Base-by-base conservation (phyloP, 2,888 invertebrate species). In the Vannuccia rotundouncinata region DNA sequence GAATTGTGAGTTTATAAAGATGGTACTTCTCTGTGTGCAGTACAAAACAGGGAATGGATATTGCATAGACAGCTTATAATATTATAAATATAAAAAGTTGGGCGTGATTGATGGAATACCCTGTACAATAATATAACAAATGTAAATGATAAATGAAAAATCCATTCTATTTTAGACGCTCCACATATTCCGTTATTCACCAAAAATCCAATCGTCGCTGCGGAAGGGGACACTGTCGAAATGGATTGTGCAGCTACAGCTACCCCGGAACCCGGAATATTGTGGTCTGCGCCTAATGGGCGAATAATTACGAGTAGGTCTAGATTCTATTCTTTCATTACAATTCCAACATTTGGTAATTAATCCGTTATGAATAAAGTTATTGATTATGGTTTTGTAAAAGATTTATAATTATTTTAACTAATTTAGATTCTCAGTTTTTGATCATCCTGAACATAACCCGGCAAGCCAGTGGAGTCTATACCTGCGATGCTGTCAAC, bases 141-240 rank as follows among this genome's bases (percentile, higher is more conserved):
- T n/a, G n/a, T n/a, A n/a, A n/a, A n/a, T n/a, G n/a, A n/a, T n/a
- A n/a, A n/a, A n/a, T n/a, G n/a, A n/a, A n/a, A n/a, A n/a, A n/a
- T n/a, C n/a, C n/a, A n/a, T n/a, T n/a, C n/a, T n/a, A 66, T 66
- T 66, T 22, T 27, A 66, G 66, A 66, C 66, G 66, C 66, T 66
- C 66, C 66, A 2, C 13, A 27, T 2, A 66, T 66, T 22, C 17
- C 66, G 22, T 27, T 22, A n/a, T 66, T 66, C 22, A 13, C 10
- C 17, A 5, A 2, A 66, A 66, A 66, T 22, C 66, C 66, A 13
- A 22, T 66, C 25, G 66, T 66, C 22, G 66, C 22, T 22, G 66
- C 66, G 13, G 66, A 66, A 22, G 66, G 66, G 25, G 66, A 66
- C 66, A 66, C 22, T 13, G 10, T 66, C 2, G 25, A 66, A 22